These are phyloP conservation scores for Thalassarche chlororhynchos DNA, from an alignment of 2,113 vertebrate species.

Conservation along the genomic window DNA sequence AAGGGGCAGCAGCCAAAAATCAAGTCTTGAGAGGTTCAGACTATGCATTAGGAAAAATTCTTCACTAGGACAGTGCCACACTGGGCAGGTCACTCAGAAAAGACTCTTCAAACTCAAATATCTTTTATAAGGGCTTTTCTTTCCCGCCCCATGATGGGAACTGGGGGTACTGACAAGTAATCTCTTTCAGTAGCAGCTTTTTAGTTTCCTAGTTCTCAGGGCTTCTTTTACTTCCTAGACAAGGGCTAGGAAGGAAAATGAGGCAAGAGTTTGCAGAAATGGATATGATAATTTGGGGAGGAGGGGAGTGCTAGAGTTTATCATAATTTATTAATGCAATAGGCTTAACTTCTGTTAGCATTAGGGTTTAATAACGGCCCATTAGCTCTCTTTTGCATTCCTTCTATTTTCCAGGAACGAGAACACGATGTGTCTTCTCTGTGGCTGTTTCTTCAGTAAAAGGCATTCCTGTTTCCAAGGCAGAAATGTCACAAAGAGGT, in stretches of 20 bases:
- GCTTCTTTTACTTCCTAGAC: neutral
- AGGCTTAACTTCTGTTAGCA: neutral
- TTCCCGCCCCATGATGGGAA: neutral
- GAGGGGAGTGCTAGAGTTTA: neutral
- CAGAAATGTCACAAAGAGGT: constrained; percentile 15
- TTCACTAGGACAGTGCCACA: neutral
- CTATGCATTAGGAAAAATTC: neutral
- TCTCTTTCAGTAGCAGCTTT: neutral
- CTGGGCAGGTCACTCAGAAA: neutral
- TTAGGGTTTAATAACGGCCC: neutral
- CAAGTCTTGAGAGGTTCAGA: neutral
- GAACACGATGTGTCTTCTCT: neutral
- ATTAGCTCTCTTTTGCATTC: neutral
- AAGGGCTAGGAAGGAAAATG: neutral
- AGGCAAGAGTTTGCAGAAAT: neutral
- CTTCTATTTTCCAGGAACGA: neutral
- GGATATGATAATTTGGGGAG: neutral
- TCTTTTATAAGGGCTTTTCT: neutral
- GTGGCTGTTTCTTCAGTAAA: neutral
- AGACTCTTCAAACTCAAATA: neutral
- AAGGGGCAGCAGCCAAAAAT: neutral
- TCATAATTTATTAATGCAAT: neutral
- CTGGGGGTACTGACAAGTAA: neutral
- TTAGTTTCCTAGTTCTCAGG: neutral
- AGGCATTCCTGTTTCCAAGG: neutral